phyloP scores from a whole-genome alignment of 1,140 invertebrate genomes.

The Watersipora subatra region DNA sequence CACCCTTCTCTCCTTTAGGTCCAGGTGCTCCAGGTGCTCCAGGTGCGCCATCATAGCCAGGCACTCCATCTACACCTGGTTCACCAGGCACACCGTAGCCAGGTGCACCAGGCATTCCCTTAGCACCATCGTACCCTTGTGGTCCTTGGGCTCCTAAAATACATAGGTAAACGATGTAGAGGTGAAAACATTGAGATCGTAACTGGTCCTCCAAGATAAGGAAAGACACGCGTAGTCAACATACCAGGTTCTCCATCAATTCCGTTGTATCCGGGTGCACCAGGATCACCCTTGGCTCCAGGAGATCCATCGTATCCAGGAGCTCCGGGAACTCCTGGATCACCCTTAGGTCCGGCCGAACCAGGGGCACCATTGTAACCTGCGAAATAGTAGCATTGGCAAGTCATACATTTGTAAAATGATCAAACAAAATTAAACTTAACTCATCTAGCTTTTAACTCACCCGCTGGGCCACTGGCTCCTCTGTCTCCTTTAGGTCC shows the following conservation, averaged over 20 bases:
- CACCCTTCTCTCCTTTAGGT: background rate
- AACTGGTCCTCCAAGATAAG: no score
- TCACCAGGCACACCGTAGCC: background rate
- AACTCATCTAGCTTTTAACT: no score
- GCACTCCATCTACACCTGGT: background rate
- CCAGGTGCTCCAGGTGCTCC: background rate
- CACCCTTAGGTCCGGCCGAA: background rate
- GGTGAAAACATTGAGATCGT: no score
- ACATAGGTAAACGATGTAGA: no score
- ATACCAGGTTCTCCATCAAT: background rate
- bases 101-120: background rate
- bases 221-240: no score
- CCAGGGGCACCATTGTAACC: background rate
- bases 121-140: background rate
- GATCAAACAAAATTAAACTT: no score
- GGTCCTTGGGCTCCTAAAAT: background rate
- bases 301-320: background rate
- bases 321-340: background rate
- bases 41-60: background rate
- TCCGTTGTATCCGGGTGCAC: background rate
- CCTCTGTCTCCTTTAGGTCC: background rate
- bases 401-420: no score
- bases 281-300: background rate
- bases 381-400: no score
- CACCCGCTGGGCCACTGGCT: background rate